phyloP scores from a whole-genome alignment of 2,888 invertebrate genomes.

The Poecilus cupreus region DNA sequence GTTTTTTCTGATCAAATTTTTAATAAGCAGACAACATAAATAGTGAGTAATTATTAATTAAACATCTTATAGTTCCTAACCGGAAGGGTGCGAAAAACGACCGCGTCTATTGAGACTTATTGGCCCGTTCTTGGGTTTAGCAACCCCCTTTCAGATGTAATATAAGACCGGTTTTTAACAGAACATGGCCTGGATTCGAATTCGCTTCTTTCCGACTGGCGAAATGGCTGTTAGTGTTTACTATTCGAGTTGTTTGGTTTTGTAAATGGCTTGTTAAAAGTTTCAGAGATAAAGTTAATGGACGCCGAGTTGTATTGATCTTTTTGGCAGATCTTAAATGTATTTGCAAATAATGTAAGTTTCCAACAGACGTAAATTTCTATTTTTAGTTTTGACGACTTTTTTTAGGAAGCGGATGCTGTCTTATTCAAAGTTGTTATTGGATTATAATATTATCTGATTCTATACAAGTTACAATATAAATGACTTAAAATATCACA shows the following conservation, averaged over 20 bases:
- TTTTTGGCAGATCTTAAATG: not conserved
- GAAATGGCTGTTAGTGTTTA: slow-evolving; percentile 26
- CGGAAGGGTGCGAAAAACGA: not conserved
- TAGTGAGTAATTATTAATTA: not conserved
- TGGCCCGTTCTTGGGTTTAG: not conserved
- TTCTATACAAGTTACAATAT: not conserved
- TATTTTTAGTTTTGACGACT: not conserved
- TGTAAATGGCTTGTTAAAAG: slow-evolving; percentile 33
- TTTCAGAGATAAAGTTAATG: slow-evolving; percentile 24
- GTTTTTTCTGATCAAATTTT: too few species aligned
- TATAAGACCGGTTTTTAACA: slow-evolving; percentile 23
- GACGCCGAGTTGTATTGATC: slow-evolving; percentile 2
- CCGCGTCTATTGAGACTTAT: slow-evolving; percentile 2
- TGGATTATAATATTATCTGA: not conserved
- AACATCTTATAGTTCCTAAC: not conserved
- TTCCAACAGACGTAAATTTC: not conserved
- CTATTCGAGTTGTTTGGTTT: slow-evolving; percentile 28
- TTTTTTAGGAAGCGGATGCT: not conserved
- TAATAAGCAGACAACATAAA: too few species aligned
- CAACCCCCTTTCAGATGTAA: slow-evolving; percentile 11
- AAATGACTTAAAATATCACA: too few species aligned
- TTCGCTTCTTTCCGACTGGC: not conserved
- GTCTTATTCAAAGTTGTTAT: not conserved
- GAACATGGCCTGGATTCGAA: slow-evolving; percentile 2
- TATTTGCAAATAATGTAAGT: slow-evolving; percentile 17